These are phyloP conservation scores for Periphyllus acericola DNA, from an alignment of 2,888 invertebrate genomes.

Conservation along the genomic window DNA sequence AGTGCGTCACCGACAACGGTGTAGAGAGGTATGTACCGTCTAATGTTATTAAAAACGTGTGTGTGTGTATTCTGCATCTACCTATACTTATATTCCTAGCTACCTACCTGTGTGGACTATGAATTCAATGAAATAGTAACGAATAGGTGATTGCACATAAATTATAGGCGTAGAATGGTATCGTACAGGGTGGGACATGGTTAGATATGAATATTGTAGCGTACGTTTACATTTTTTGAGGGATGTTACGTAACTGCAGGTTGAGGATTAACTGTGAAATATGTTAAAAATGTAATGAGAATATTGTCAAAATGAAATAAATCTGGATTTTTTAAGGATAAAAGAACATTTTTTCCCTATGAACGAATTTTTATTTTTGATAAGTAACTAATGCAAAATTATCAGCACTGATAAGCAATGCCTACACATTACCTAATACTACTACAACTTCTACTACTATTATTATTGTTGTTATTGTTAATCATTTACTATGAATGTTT, in stretches of 20 bases:
- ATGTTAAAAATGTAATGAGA: no score
- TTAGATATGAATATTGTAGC: background rate
- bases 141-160: background rate
- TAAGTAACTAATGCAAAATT: slow-evolving; percentile 48
- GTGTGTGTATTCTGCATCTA: no score
- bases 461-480: background rate
- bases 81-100: no score
- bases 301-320: background rate
- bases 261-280: background rate
- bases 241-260: background rate
- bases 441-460: background rate
- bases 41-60: background rate
- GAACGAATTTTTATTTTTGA: slow-evolving; percentile 22
- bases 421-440: background rate
- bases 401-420: slow-evolving; percentile 51
- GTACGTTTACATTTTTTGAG: no score
- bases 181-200: background rate
- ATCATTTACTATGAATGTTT: slow-evolving; percentile 2
- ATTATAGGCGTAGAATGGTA: background rate
- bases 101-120: no score
- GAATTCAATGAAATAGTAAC: background rate
- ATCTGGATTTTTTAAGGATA: background rate
- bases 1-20: slow-evolving; percentile 11
- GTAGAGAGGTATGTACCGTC: slow-evolving; percentile 9
- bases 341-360: slow-evolving; percentile 18